Conservation (phyloP, 2,888 invertebrate genomes). For the Eristalis arbustorum region DNA sequence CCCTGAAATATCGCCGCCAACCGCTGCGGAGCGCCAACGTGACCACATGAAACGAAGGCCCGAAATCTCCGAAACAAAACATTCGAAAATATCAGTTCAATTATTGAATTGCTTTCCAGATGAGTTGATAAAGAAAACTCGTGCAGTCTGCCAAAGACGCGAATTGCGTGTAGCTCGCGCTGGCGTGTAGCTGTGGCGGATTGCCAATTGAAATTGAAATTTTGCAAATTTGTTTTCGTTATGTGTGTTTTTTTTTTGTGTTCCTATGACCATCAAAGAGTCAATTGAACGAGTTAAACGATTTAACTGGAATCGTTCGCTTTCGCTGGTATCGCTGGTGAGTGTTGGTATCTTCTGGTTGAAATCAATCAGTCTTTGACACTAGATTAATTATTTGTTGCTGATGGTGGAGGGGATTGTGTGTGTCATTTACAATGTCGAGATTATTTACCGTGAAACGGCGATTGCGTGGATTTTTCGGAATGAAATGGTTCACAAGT, state of each 20-base stretch:
- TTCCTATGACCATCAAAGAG: not conserved
- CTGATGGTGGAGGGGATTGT: not conserved
- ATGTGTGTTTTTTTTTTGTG: not conserved
- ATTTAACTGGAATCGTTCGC: not conserved
- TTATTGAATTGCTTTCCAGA: not conserved
- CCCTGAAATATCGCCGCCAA: not conserved
- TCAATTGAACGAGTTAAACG: not conserved
- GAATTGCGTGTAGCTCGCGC: not conserved
- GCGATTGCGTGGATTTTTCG: no score
- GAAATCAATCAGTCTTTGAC: not conserved
- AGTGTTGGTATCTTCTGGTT: not conserved
- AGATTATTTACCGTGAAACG: no score
- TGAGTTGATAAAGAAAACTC: constrained; percentile 1
- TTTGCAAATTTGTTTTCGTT: not conserved
- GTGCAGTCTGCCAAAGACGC: not conserved
- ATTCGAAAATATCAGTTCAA: not conserved
- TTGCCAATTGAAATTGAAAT: not conserved
- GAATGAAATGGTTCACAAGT: no score
- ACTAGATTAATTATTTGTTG: not conserved
- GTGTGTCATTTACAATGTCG: no score
- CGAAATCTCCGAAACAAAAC: not conserved
- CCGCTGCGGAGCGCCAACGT: not conserved
- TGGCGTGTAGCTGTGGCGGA: not conserved
- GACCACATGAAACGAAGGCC: not conserved
- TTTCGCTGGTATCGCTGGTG: not conserved